Evolutionary conservation across 2,113 vertebrate species (phyloP).

Genomic region (Lepus europaeus): DNA sequence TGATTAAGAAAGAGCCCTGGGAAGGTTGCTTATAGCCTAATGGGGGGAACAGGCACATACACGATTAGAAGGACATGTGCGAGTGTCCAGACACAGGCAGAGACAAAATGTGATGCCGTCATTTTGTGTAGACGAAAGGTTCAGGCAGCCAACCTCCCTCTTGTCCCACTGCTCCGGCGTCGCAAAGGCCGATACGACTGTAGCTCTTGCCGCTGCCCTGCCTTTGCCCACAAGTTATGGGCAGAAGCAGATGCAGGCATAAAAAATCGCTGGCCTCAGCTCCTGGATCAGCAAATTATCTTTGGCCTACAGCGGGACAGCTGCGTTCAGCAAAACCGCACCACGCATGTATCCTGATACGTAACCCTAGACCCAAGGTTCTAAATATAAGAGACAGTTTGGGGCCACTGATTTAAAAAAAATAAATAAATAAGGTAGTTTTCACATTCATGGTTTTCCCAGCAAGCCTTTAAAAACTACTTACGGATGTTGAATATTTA

Average conservation of each 20-base stretch:
- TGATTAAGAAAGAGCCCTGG: neutral
- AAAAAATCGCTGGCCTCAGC: constrained; percentile 88
- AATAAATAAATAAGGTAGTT: neutral
- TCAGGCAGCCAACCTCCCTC: neutral
- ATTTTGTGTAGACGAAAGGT: no score
- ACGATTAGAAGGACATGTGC: neutral
- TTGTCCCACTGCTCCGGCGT: neutral
- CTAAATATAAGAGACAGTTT: constrained; percentile 91
- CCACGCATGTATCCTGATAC: constrained; percentile 89
- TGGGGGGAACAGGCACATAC: no score
- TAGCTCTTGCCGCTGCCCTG: constrained; percentile 62
- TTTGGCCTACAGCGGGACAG: constrained; percentile 85
- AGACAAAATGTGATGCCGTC: fast-evolving
- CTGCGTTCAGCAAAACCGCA: constrained; percentile 90
- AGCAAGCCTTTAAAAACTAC: neutral
- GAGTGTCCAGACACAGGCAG: no score
- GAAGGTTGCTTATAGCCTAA: neutral
- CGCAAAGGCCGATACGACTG: neutral
- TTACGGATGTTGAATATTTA: neutral
- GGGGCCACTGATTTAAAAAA: constrained; percentile 54
- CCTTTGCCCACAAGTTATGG: constrained; percentile 83
- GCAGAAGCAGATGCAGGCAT: constrained; percentile 90
- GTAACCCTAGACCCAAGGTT: constrained; percentile 88
- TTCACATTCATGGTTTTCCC: constrained; percentile 10
- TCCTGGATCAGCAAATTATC: constrained; percentile 87